phyloP scores from a whole-genome alignment of 2,888 invertebrate genomes.

The Clepsis dumicolana region DNA sequence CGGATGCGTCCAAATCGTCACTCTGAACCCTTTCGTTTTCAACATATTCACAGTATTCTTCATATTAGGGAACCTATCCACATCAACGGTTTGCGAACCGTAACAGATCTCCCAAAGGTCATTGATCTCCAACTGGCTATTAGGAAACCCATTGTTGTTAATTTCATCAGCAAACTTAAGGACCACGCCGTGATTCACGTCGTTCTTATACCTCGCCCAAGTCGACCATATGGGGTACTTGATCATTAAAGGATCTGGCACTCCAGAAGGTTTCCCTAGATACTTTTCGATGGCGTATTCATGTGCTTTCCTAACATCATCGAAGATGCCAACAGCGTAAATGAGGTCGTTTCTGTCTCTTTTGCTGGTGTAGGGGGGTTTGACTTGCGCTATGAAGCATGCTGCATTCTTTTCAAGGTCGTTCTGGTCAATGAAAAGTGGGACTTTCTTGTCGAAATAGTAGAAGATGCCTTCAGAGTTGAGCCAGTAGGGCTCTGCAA shows the following conservation, averaged over 20 bases:
- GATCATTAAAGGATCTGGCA: slow-evolving; percentile 86
- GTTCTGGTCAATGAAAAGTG: slow-evolving; percentile 89
- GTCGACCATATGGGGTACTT: slow-evolving; percentile 89
- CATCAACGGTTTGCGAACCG: slow-evolving; percentile 85
- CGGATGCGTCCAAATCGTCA: slow-evolving; percentile 88
- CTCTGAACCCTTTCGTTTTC: slow-evolving; percentile 80
- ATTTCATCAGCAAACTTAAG: slow-evolving; percentile 83
- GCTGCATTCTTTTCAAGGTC: slow-evolving; percentile 73
- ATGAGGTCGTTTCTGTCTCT: slow-evolving; percentile 74
- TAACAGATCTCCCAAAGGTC: slow-evolving; percentile 89
- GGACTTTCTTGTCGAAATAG: slow-evolving; percentile 87
- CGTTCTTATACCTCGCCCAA: slow-evolving; percentile 86
- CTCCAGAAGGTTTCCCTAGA: slow-evolving; percentile 84
- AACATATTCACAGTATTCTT: slow-evolving; percentile 73
- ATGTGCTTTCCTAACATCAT: slow-evolving; percentile 86
- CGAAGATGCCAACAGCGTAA: slow-evolving; percentile 87
- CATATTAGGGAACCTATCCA: slow-evolving; percentile 84
- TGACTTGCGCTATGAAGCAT: slow-evolving; percentile 82
- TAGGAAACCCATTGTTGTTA: slow-evolving; percentile 75
- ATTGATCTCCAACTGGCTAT: slow-evolving; percentile 88
- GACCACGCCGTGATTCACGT: slow-evolving; percentile 82
- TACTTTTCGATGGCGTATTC: slow-evolving; percentile 86
- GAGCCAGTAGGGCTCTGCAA: slow-evolving; percentile 89
- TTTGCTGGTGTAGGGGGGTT: slow-evolving; percentile 77
- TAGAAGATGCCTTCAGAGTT: slow-evolving; percentile 88